Evolutionary conservation across 2,797 vertebrate species (phyloP).

Genomic region (Bryconaethiops microstoma): DNA sequence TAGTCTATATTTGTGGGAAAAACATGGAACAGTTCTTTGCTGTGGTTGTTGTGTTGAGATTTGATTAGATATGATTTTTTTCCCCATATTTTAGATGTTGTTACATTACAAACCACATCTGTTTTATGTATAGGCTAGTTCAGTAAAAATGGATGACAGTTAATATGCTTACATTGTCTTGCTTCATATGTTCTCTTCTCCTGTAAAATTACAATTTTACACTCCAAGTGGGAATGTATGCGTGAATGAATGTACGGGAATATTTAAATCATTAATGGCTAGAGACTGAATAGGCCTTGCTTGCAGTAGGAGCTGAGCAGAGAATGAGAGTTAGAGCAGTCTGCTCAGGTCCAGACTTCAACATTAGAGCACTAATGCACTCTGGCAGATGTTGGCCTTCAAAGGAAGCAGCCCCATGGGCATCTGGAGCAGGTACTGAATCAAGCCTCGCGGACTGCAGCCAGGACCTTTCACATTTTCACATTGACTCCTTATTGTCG

Average conservation of each 20-base stretch:
- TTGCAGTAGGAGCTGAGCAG: background rate
- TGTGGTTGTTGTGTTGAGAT: too few species aligned
- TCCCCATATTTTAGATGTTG: too few species aligned
- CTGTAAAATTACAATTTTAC: too few species aligned
- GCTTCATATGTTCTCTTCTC: too few species aligned
- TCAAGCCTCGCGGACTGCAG: background rate
- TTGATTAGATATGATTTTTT: too few species aligned
- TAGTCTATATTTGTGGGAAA: too few species aligned
- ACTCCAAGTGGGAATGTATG: too few species aligned
- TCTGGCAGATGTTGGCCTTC: constrained; percentile 1
- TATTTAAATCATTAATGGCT: background rate
- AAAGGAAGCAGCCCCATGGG: background rate
- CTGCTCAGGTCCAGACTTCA: background rate
- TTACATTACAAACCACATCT: too few species aligned
- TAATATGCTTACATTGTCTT: too few species aligned
- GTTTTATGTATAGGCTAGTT: too few species aligned
- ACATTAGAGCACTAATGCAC: background rate
- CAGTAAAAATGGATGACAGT: too few species aligned
- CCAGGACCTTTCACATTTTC: background rate
- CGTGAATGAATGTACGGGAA: background rate
- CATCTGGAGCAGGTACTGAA: background rate
- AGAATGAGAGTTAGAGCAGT: background rate
- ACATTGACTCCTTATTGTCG: background rate
- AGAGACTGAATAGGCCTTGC: background rate
- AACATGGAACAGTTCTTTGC: too few species aligned